These are phyloP conservation scores for Ganaspis brasiliensis DNA, from an alignment of 2,888 invertebrate genomes.

Conservation along the genomic window DNA sequence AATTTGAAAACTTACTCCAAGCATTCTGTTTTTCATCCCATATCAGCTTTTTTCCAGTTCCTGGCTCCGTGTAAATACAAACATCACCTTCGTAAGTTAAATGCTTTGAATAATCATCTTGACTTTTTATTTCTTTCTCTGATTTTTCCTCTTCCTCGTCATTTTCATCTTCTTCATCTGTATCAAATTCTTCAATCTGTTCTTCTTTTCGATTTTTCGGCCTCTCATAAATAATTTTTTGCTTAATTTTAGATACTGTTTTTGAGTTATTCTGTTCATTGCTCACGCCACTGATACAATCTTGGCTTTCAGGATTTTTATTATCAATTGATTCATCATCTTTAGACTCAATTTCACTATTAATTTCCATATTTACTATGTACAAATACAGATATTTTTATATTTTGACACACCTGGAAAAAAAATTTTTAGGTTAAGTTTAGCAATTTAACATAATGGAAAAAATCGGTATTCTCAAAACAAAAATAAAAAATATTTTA, in stretches of 20 bases:
- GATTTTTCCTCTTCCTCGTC: constrained; percentile 42
- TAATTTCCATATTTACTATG: not conserved
- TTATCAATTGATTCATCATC: not conserved
- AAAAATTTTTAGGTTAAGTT: not conserved
- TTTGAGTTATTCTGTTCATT: not conserved
- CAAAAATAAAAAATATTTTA: no score
- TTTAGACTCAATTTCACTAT: not conserved
- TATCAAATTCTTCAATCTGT: constrained; percentile 68
- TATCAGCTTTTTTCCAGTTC: constrained; percentile 85
- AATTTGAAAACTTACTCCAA: constrained; percentile 69
- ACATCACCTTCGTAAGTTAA: constrained; percentile 87
- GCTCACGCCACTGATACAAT: not conserved
- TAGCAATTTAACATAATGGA: no score
- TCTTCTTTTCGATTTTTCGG: constrained; percentile 50
- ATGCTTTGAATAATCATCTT: constrained; percentile 81
- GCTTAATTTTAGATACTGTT: not conserved
- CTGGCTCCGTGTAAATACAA: constrained; percentile 89
- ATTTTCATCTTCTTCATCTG: constrained; percentile 66
- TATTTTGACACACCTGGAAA: not conserved
- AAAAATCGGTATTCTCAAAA: no score
- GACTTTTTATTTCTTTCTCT: constrained; percentile 2
- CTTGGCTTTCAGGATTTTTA: not conserved
- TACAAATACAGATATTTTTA: not conserved
- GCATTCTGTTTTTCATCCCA: constrained; percentile 82
- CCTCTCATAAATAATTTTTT: constrained; percentile 39